phyloP scores from a whole-genome alignment of 2,113 vertebrate genomes.

The Okapia johnstoni region DNA sequence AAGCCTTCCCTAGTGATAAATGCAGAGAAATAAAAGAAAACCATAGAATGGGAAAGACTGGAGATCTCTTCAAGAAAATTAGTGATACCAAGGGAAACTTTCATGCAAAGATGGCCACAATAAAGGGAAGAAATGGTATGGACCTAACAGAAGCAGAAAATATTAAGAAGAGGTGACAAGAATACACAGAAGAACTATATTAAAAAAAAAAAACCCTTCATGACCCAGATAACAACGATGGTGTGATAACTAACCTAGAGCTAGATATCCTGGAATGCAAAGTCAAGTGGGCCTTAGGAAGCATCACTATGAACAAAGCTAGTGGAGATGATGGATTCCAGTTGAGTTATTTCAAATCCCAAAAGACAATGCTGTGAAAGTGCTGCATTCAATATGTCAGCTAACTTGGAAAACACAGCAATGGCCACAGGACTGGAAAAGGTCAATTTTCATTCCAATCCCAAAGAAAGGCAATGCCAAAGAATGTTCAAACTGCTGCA shows the following conservation, averaged over 20 bases:
- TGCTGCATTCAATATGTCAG: background rate
- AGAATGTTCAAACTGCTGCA: background rate
- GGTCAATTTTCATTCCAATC: background rate
- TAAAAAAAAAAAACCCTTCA: background rate
- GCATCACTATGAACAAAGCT: background rate
- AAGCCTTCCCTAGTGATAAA: background rate
- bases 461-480: background rate
- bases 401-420: background rate
- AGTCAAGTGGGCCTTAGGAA: background rate
- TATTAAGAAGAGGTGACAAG: background rate
- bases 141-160: background rate
- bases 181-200: background rate
- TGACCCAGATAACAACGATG: background rate
- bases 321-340: background rate
- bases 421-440: background rate
- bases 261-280: background rate
- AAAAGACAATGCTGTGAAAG: background rate
- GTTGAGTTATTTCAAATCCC: background rate
- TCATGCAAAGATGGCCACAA: background rate
- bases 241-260: background rate
- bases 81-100: background rate
- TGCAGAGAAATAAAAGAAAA: background rate
- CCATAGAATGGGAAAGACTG: background rate
- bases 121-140: background rate
- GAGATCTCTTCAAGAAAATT: background rate